These are phyloP conservation scores for Tetrax tetrax DNA, from an alignment of 2,113 vertebrate species.

Conservation along the genomic window DNA sequence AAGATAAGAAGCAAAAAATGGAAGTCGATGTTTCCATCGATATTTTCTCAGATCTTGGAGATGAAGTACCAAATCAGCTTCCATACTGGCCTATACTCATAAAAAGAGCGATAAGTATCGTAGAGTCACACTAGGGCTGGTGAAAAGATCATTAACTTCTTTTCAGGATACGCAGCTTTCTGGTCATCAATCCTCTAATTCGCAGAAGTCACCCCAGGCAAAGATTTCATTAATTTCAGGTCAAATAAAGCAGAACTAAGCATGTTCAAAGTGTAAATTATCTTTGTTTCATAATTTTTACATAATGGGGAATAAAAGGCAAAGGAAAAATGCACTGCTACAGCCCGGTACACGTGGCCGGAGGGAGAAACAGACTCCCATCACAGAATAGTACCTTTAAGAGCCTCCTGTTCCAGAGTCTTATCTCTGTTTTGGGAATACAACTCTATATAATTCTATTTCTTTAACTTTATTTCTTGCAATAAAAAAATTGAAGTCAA, in stretches of 20 bases:
- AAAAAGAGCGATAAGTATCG: background rate
- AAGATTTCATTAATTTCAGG: background rate
- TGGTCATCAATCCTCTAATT: background rate
- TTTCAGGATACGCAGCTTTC: background rate
- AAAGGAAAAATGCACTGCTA: background rate
- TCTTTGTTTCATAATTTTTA: background rate
- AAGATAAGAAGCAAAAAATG: background rate
- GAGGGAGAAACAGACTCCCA: background rate
- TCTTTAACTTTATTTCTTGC: background rate
- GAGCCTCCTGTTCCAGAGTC: background rate
- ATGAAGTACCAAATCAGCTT: background rate
- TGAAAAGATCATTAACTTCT: background rate
- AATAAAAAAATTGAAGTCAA: background rate
- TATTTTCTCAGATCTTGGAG: background rate
- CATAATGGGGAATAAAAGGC: background rate
- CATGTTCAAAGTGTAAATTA: background rate
- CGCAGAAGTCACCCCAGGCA: background rate
- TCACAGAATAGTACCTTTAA: background rate
- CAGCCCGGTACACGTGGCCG: background rate
- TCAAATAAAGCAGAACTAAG: background rate
- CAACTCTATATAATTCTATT: background rate
- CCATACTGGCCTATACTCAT: background rate
- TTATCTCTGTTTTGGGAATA: background rate
- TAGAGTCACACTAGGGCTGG: background rate
- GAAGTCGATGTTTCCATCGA: background rate